These are phyloP conservation scores for Limnephilus auricula DNA, from an alignment of 2,888 invertebrate genomes.

Conservation along the genomic window DNA sequence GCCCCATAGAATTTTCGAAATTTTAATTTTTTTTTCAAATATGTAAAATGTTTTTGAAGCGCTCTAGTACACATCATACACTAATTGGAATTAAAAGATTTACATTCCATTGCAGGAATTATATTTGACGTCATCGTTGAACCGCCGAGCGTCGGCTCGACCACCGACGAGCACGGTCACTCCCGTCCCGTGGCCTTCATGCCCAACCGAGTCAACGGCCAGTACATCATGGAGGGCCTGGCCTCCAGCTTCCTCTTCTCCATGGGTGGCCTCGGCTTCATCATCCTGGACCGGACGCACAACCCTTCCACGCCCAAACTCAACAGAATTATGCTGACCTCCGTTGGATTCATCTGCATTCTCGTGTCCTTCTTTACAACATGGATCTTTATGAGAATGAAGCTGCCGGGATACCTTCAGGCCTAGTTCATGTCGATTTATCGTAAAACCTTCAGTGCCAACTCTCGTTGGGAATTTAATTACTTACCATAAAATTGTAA, in stretches of 20 bases:
- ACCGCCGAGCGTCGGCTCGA: constrained; percentile 98
- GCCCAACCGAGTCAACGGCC: constrained; percentile 98
- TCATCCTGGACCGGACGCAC: constrained; percentile 96
- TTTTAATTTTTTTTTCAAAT: no score
- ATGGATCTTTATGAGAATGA: constrained; percentile 99
- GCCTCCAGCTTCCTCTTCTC: constrained; percentile 98
- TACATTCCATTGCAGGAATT: constrained; percentile 83
- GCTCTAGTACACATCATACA: background rate
- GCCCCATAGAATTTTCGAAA: no score
- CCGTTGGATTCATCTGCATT: constrained; percentile 94
- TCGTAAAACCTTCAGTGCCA: background rate
- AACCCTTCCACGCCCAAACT: constrained; percentile 92
- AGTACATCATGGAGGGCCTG: constrained; percentile 99
- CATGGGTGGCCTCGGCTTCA: constrained; percentile 96
- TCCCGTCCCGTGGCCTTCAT: constrained; percentile 98
- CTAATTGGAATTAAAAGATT: background rate
- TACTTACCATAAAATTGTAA: constrained; percentile 3
- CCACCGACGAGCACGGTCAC: constrained; percentile 98
- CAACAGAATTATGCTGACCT: constrained; percentile 92
- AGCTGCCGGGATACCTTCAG: constrained; percentile 91
- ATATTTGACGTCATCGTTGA: constrained; percentile 99
- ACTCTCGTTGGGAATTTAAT: background rate
- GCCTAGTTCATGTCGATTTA: constrained; percentile 71
- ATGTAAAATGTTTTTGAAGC: no score
- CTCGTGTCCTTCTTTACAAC: constrained; percentile 96